Percentiles rank a stretch among this genome's conserved stretches.
Conservation (phyloP, 2,797 vertebrate genomes). For the Neostethus bicornis region DNA sequence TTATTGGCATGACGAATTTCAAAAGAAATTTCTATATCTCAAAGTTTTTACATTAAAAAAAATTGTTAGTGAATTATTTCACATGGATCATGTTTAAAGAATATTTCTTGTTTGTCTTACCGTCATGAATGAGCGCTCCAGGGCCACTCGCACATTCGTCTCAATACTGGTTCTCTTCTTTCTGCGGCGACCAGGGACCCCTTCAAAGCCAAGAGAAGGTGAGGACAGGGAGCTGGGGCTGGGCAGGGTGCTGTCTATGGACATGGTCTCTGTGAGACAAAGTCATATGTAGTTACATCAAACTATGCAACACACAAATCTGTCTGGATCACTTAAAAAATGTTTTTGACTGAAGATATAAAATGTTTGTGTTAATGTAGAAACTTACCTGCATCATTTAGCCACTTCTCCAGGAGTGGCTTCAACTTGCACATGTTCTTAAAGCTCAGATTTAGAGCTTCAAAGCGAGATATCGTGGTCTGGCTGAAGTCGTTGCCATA, state of each 20-base stretch:
- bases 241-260: constrained; percentile 89
- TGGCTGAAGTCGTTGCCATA: constrained; percentile 96
- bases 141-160: constrained; percentile 91
- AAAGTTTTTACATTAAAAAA: neutral
- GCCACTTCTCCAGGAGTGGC: constrained; percentile 94
- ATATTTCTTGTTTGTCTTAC: constrained; percentile 78
- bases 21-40: neutral
- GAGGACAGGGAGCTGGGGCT: constrained; percentile 89
- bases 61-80: neutral
- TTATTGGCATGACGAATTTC: neutral
- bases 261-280: constrained; percentile 87
- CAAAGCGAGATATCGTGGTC: constrained; percentile 94
- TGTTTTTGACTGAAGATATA: no score
- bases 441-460: constrained; percentile 95
- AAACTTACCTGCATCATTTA: constrained; percentile 87
- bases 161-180: constrained; percentile 98
- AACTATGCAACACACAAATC: neutral
- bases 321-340: no score
- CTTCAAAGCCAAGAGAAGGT: constrained; percentile 86
- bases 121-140: constrained; percentile 91
- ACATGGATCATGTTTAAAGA: neutral
- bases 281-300: neutral
- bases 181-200: constrained; percentile 87
- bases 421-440: constrained; percentile 98
- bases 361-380: neutral